Evolutionary conservation across 2,797 vertebrate species (phyloP).

Genomic region (Coranthus polyacanthus): DNA sequence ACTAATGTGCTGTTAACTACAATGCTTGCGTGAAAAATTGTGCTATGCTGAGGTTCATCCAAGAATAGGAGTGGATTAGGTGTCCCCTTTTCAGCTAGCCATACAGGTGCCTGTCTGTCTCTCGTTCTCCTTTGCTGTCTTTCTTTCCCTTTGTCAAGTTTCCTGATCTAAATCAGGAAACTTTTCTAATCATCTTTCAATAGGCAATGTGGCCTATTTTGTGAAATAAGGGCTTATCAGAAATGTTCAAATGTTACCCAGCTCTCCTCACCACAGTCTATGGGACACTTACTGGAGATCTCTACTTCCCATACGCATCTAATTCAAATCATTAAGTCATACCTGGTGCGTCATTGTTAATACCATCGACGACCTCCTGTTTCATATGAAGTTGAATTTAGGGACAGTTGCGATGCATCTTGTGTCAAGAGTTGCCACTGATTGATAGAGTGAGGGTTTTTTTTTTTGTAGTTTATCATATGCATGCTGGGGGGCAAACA

Average conservation of each 20-base stretch:
- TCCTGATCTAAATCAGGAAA: background rate
- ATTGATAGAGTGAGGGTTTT: conserved; percentile 45
- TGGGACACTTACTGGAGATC: no score
- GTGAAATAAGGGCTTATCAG: no score
- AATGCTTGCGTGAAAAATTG: conserved; percentile 24
- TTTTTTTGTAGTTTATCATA: conserved; percentile 64
- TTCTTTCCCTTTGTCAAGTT: background rate
- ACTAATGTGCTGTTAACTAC: conserved; percentile 10
- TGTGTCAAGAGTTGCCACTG: conserved; percentile 29
- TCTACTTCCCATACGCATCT: no score
- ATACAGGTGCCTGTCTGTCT: conserved; percentile 47
- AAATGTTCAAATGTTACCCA: no score
- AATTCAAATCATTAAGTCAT: conserved; percentile 14
- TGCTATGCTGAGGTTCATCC: conserved; percentile 12
- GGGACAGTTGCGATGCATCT: conserved; percentile 42
- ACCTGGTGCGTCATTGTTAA: conserved; percentile 11
- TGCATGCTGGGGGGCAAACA: conserved; percentile 71
- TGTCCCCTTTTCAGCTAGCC: conserved; percentile 41
- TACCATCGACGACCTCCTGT: conserved; percentile 23
- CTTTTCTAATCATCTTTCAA: background rate
- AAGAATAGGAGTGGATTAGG: conserved; percentile 36
- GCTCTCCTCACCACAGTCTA: no score
- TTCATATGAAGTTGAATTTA: conserved; percentile 21
- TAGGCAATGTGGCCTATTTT: no score
- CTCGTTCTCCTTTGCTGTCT: background rate